Evolutionary conservation across 2,113 vertebrate species (phyloP).

Genomic region (Poeciliopsis retropinna): DNA sequence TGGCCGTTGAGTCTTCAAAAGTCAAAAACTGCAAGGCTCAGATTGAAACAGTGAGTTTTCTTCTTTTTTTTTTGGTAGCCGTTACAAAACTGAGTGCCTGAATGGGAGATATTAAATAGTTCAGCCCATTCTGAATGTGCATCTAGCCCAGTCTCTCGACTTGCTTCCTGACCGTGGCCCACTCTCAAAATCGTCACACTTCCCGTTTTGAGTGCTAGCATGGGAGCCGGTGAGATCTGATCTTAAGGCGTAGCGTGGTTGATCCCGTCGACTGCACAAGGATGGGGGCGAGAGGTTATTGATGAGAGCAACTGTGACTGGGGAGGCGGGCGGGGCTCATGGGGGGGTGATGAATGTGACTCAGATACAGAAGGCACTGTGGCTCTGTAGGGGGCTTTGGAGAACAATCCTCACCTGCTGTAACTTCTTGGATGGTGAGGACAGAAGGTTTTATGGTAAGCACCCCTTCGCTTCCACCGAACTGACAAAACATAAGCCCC

Average conservation of each 20-base stretch:
- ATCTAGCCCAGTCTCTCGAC: slow-evolving; percentile 27
- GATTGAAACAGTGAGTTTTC: slow-evolving; percentile 28
- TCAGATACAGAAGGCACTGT: slow-evolving; percentile 83
- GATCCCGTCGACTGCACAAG: slow-evolving; percentile 44
- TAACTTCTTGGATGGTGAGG: slow-evolving; percentile 40
- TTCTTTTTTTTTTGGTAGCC: slow-evolving; percentile 39
- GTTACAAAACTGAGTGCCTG: slow-evolving; percentile 17
- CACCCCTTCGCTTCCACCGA: slow-evolving; percentile 32
- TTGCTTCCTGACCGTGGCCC: slow-evolving; percentile 24
- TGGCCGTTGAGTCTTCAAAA: slow-evolving; percentile 9
- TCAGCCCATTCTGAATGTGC: background rate
- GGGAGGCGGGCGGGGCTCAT: background rate
- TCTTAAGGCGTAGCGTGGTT: slow-evolving; percentile 72
- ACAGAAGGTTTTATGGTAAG: slow-evolving; percentile 47
- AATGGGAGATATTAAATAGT: slow-evolving; percentile 13
- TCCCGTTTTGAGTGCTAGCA: slow-evolving; percentile 28
- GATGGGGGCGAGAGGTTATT: slow-evolving; percentile 8
- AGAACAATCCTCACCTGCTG: slow-evolving; percentile 32
- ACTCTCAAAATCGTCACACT: slow-evolving; percentile 34
- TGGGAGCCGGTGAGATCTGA: slow-evolving; percentile 51
- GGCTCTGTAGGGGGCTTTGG: slow-evolving; percentile 70
- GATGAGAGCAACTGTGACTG: background rate
- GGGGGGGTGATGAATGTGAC: slow-evolving; percentile 54
- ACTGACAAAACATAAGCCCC: slow-evolving; percentile 8
- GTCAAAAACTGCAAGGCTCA: slow-evolving; percentile 21